Evolutionary conservation across 2,888 invertebrate species (phyloP), one percentile per base, ranked within the genome.

Genomic region (Melieria picta): DNA sequence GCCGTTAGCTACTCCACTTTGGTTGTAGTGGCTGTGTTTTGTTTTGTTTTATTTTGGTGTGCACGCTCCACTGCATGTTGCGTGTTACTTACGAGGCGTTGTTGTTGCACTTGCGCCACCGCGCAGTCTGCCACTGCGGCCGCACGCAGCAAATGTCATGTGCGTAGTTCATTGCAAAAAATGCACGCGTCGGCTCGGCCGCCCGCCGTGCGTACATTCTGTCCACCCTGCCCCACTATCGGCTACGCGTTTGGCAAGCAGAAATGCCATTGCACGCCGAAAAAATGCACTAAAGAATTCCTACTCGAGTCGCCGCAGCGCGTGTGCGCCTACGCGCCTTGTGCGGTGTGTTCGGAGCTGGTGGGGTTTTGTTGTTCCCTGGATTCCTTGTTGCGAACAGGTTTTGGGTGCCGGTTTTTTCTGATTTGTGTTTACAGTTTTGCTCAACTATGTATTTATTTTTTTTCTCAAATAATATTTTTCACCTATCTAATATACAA

Each of bases 91-190:
- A 16, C 58, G 50, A 43, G 50, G 52, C 52, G 4, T 43, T 46
- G 9, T 50, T 30, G 30, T 30, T 30, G 30, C 30, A 30, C 10
- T 47, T 58, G 30, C 46, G 4, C 16, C 30, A 13, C 43, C 13
- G 30, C 13, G 16, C 58, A 48, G 58, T 50, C 13, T 16, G 43
- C 50, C 43, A 13, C 65, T 65, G 48, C 57, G 4, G 56, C 62
- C 30, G 13, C 13, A 43, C 43, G 45, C 48, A 7, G 43, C 48
- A 11, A 71, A 71, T 67, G 71, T 67, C 71, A 71, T 71, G 71
- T 71, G 71, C 50, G 66, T 71, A 71, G 67, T 57, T 71, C 71
- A 67, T 63, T 62, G 63, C 57, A 52, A 61, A 61, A 16, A 5
- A 30, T 43, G 43, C 10, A 45, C 46, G 50, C 60, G 55, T n/a